A percentile compares a stretch with the other conserved stretches of the same genome.
Conservation (phyloP, 2,888 invertebrate species). For the Furcula furcula region DNA sequence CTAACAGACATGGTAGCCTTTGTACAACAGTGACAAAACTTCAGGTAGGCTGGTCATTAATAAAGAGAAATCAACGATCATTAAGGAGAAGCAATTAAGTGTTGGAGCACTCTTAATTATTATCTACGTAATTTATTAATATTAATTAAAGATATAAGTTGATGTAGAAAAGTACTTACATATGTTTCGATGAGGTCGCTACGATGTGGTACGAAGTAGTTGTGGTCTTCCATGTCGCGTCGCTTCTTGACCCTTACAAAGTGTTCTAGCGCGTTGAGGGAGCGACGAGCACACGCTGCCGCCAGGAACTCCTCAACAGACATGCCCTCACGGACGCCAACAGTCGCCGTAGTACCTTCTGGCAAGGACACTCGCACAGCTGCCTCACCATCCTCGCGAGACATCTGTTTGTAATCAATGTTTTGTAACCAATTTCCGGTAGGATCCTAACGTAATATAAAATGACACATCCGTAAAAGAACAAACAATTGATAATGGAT, state of each 20-base stretch:
- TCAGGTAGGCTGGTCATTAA: not conserved
- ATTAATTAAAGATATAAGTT: not conserved
- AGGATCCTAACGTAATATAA: too few species aligned
- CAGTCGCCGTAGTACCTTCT: conserved; percentile 90
- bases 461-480: too few species aligned
- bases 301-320: conserved; percentile 97
- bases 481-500: too few species aligned
- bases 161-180: conserved; percentile 83
- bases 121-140: too few species aligned
- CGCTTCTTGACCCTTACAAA: conserved; percentile 97
- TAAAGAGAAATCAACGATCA: not conserved
- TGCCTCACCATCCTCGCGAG: conserved; percentile 93
- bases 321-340: conserved; percentile 95
- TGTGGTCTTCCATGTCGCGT: conserved; percentile 96
- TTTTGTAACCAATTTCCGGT: too few species aligned
- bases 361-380: conserved; percentile 95
- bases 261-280: conserved; percentile 96
- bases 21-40: not conserved
- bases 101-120: too few species aligned
- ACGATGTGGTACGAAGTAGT: conserved; percentile 97
- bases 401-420: conserved; percentile 85
- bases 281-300: conserved; percentile 94
- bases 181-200: conserved; percentile 97
- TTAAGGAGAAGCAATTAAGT: too few species aligned
- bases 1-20: not conserved